phyloP scores from a whole-genome alignment of 2,797 vertebrate species.

The Centropyge bicolor region DNA sequence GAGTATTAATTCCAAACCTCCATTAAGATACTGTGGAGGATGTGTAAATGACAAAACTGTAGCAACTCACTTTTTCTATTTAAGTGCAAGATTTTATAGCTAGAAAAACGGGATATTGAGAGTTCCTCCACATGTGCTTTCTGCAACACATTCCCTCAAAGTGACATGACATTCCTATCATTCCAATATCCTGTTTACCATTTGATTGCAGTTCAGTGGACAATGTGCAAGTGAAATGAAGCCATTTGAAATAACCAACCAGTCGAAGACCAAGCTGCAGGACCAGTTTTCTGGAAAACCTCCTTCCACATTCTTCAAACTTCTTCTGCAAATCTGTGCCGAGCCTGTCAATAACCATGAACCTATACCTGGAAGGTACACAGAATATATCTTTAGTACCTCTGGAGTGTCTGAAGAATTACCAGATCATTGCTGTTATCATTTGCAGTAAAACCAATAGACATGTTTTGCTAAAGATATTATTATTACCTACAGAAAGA shows the following conservation, averaged over 20 bases:
- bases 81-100: background rate
- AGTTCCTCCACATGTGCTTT: background rate
- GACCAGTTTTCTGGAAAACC: slow-evolving; percentile 92
- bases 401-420: background rate
- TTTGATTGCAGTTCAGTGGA: background rate
- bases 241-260: slow-evolving; percentile 82
- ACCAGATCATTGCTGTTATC: background rate
- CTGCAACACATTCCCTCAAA: background rate
- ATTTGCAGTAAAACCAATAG: background rate
- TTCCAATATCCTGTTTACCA: background rate
- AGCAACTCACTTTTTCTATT: background rate
- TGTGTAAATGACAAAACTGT: background rate
- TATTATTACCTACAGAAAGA: no score
- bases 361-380: slow-evolving; percentile 86
- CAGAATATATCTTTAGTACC: background rate
- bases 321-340: slow-evolving; percentile 96
- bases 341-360: slow-evolving; percentile 98
- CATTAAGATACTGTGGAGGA: background rate
- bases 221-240: background rate
- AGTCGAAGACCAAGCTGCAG: slow-evolving; percentile 93
- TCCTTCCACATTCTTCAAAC: slow-evolving; percentile 89
- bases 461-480: no score
- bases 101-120: background rate
- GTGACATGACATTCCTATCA: background rate
- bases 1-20: background rate